Conservation (phyloP, 2,888 invertebrate genomes). For the Cosmia pyralina region DNA sequence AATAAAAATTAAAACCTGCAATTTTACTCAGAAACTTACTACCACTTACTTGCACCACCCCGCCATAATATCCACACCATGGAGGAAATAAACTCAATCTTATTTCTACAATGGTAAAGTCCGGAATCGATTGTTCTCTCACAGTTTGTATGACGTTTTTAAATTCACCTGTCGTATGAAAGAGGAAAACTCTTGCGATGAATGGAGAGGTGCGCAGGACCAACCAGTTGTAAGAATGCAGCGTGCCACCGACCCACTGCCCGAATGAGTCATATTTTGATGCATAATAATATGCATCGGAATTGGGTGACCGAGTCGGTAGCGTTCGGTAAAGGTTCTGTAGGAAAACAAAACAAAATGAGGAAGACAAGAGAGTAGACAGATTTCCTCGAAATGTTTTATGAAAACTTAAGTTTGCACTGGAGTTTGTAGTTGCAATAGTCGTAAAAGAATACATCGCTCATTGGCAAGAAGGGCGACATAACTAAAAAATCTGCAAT, state of each 20-base stretch:
- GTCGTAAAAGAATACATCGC: no score
- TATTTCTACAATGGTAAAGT: neutral
- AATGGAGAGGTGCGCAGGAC: conserved; percentile 62
- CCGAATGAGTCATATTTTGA: conserved; percentile 79
- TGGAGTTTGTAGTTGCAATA: neutral
- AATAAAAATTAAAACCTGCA: conserved; percentile 62
- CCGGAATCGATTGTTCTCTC: neutral
- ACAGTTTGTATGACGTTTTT: conserved; percentile 39
- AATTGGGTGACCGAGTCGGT: conserved; percentile 36
- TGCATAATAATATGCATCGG: conserved; percentile 41
- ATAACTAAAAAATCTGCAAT: no score
- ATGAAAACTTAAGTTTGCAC: neutral
- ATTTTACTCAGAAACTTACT: conserved; percentile 75
- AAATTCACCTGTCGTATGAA: conserved; percentile 20
- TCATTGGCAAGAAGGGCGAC: no score
- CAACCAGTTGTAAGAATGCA: conserved; percentile 78
- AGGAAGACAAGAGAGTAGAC: neutral
- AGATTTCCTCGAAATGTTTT: neutral
- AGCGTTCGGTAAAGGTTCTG: conserved; percentile 28
- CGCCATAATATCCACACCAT: neutral
- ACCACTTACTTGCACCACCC: conserved; percentile 33
- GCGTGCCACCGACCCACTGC: conserved; percentile 78
- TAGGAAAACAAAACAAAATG: conserved; percentile 2
- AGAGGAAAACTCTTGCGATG: conserved; percentile 67
- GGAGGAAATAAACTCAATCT: conserved; percentile 22